These are phyloP conservation scores for Tauraco erythrolophus DNA, from an alignment of 2,113 vertebrate genomes.

Conservation along the genomic window DNA sequence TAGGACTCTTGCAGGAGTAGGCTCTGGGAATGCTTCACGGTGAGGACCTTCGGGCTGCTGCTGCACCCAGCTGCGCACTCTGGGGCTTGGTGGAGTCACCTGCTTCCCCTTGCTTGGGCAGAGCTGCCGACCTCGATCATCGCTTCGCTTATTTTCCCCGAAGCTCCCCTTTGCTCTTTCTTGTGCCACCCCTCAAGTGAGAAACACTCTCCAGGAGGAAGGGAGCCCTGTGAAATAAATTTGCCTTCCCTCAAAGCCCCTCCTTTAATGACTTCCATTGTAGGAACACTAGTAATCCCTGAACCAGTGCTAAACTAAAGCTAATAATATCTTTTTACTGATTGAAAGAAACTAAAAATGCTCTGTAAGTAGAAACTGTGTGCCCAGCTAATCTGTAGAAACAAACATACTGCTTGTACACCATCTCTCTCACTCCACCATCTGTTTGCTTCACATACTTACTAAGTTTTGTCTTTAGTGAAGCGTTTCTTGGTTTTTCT, in stretches of 20 bases:
- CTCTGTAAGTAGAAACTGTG: neutral
- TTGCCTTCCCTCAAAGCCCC: neutral
- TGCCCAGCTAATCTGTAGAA: neutral
- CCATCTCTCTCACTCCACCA: neutral
- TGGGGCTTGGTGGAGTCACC: neutral
- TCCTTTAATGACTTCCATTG: neutral
- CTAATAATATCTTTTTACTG: neutral
- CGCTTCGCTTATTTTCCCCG: neutral
- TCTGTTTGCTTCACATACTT: neutral
- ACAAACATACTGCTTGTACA: neutral
- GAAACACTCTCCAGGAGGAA: neutral
- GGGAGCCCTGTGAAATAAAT: neutral
- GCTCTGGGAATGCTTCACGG: neutral
- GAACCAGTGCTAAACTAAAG: neutral
- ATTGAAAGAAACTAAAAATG: neutral
- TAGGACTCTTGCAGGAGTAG: neutral
- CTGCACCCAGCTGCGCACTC: fast-evolving
- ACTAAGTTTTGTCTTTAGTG: neutral
- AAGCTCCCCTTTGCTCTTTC: neutral
- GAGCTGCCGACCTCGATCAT: fast-evolving
- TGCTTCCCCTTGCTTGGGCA: neutral
- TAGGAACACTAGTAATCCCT: neutral
- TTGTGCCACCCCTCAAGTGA: neutral
- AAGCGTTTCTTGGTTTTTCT: neutral
- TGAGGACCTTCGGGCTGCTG: neutral